Percentiles rank a stretch among this genome's conserved stretches.
Conservation (phyloP, 2,888 invertebrate genomes). For the Tromatobia lineatoria region DNA sequence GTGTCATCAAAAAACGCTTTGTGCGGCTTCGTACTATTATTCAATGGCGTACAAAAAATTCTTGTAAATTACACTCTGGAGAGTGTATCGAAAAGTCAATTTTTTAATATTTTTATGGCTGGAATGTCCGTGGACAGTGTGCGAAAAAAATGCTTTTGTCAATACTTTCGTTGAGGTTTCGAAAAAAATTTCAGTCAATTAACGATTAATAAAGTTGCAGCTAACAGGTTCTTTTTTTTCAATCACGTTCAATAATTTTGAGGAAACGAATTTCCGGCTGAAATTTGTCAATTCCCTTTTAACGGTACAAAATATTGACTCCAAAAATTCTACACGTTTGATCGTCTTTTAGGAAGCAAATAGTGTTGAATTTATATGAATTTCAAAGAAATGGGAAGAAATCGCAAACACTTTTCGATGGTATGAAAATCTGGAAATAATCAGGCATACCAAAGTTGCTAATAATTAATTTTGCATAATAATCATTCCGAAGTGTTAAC, state of each 20-base stretch:
- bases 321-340: too few relatives aligned
- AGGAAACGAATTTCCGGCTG: too few relatives aligned
- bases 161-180: not conserved
- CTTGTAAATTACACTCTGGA: constrained; percentile 26
- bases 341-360: too few relatives aligned
- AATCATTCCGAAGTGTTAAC: too few relatives aligned
- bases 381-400: too few relatives aligned
- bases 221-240: not conserved
- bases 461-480: too few relatives aligned
- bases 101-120: not conserved
- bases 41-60: constrained; percentile 16
- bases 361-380: too few relatives aligned
- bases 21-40: constrained; percentile 22
- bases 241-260: not conserved
- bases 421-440: too few relatives aligned
- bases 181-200: not conserved
- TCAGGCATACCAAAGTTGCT: too few relatives aligned
- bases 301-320: not conserved
- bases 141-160: constrained; percentile 9
- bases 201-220: constrained; percentile 20
- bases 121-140: constrained; percentile 25
- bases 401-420: too few relatives aligned
- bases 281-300: not conserved
- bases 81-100: constrained; percentile 36
- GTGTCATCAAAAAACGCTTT: constrained; percentile 45